These are phyloP conservation scores for Macquaria australasica DNA, from an alignment of 2,113 vertebrate species.

Conservation along the genomic window DNA sequence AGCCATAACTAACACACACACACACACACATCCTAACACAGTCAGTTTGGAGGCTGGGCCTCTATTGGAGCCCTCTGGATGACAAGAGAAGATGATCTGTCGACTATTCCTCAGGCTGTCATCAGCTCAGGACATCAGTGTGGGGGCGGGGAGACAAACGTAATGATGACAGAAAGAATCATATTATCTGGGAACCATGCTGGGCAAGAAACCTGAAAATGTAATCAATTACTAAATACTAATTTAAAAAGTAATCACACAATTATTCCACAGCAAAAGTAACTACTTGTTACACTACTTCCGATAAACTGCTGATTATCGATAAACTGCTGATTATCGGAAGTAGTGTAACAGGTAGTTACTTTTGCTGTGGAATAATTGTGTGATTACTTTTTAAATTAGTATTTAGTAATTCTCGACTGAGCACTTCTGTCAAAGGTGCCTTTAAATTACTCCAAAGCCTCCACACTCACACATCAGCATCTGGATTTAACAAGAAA, in stretches of 20 bases:
- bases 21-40: not conserved
- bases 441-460: not conserved
- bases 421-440: not conserved
- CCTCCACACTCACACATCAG: not conserved
- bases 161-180: not conserved
- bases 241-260: not conserved
- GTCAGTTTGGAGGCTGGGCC: constrained; percentile 14
- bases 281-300: not conserved
- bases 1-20: constrained; percentile 7
- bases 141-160: constrained; percentile 11
- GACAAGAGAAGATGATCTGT: constrained; percentile 59
- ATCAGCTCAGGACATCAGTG: constrained; percentile 7
- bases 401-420: not conserved
- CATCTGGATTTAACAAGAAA: not conserved
- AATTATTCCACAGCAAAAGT: not conserved
- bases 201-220: constrained; percentile 16
- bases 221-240: not conserved
- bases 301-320: too few species aligned
- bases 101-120: constrained; percentile 41
- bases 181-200: not conserved
- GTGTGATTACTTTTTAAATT: not conserved
- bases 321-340: too few species aligned
- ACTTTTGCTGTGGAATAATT: not conserved
- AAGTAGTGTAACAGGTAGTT: too few species aligned
- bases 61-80: constrained; percentile 27